Percentiles rank a stretch among this genome's conserved stretches.
Evolutionary conservation across 2,113 vertebrate genomes (phyloP).

Genomic region (Syngnathus typhle): DNA sequence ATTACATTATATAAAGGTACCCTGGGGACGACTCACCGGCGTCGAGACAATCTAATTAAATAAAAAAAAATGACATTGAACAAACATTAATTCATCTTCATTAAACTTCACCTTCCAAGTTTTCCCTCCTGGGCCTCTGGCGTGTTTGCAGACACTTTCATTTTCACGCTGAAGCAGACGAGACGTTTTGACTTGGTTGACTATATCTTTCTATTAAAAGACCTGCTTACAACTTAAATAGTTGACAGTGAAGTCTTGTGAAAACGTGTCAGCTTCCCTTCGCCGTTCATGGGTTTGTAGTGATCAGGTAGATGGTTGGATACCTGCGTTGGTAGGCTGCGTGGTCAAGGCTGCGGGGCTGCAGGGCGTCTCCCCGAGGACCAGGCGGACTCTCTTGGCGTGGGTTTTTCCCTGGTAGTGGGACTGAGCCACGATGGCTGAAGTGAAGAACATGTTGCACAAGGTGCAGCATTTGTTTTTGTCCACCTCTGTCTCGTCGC

Average conservation of each 20-base stretch:
- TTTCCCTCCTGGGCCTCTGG: slow-evolving; percentile 9
- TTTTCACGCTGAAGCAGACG: slow-evolving; percentile 3
- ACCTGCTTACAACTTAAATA: not conserved
- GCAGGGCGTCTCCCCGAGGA: slow-evolving; percentile 70
- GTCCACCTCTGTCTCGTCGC: slow-evolving; percentile 78
- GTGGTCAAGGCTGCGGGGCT: slow-evolving; percentile 46
- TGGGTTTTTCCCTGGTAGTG: slow-evolving; percentile 83
- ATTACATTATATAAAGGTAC: slow-evolving; percentile 49
- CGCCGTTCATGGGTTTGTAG: no score
- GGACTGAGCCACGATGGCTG: slow-evolving; percentile 78
- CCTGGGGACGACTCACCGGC: slow-evolving; percentile 24
- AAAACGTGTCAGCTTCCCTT: no score
- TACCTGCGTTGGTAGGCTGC: slow-evolving; percentile 63
- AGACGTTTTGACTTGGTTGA: slow-evolving; percentile 20
- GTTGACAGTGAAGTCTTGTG: not conserved
- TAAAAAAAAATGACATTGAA: slow-evolving; percentile 24
- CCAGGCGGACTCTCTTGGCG: slow-evolving; percentile 77
- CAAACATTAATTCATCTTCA: slow-evolving; percentile 25
- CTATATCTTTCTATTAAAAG: not conserved
- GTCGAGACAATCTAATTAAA: slow-evolving; percentile 2
- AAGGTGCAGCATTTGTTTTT: slow-evolving; percentile 80
- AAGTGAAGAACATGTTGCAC: slow-evolving; percentile 84
- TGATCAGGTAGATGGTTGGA: not conserved
- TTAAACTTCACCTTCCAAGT: slow-evolving; percentile 28
- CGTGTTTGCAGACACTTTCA: slow-evolving; percentile 16